phyloP scores from a whole-genome alignment of 2,888 invertebrate genomes.

The Meandrusa payeni region DNA sequence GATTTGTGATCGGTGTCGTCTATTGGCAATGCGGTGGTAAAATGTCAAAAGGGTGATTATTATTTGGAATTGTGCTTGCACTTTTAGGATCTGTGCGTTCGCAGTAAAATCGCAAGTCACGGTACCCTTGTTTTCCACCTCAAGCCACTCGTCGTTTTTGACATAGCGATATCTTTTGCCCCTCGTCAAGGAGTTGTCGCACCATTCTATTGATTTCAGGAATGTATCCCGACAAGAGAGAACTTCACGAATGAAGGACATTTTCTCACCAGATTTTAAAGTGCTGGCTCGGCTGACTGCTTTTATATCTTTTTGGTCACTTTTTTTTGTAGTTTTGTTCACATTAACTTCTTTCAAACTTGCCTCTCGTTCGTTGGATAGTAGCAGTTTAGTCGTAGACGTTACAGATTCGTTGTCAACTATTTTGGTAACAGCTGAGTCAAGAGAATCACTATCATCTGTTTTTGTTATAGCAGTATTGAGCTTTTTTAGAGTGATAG shows the following conservation, averaged over 20 bases:
- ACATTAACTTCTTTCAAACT: slow-evolving; percentile 40
- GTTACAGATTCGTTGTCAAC: slow-evolving; percentile 46
- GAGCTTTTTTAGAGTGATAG: too few relatives aligned
- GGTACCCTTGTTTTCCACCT: slow-evolving; percentile 63
- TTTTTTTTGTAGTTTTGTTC: slow-evolving; percentile 24
- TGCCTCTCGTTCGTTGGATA: slow-evolving; percentile 50
- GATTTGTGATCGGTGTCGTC: too few relatives aligned
- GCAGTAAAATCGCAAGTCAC: slow-evolving; percentile 28
- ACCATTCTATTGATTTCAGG: slow-evolving; percentile 71
- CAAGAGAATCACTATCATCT: slow-evolving; percentile 7
- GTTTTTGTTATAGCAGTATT: slow-evolving; percentile 23
- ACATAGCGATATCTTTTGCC: slow-evolving; percentile 61
- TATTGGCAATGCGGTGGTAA: too few relatives aligned
- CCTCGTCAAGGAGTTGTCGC: slow-evolving; percentile 71
- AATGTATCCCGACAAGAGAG: slow-evolving; percentile 68
- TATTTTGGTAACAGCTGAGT: slow-evolving; percentile 33
- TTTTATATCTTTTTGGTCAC: slow-evolving; percentile 33
- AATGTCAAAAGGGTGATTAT: not conserved
- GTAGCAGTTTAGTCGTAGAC: slow-evolving; percentile 53
- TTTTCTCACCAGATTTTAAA: slow-evolving; percentile 69
- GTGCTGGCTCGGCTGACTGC: slow-evolving; percentile 49
- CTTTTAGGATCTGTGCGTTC: slow-evolving; percentile 31
- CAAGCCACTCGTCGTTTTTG: slow-evolving; percentile 68
- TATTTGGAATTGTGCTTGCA: too few relatives aligned
- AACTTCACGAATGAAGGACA: slow-evolving; percentile 68